Conservation (phyloP, 2,797 vertebrate species). For the Rhyacichthys aspro region DNA sequence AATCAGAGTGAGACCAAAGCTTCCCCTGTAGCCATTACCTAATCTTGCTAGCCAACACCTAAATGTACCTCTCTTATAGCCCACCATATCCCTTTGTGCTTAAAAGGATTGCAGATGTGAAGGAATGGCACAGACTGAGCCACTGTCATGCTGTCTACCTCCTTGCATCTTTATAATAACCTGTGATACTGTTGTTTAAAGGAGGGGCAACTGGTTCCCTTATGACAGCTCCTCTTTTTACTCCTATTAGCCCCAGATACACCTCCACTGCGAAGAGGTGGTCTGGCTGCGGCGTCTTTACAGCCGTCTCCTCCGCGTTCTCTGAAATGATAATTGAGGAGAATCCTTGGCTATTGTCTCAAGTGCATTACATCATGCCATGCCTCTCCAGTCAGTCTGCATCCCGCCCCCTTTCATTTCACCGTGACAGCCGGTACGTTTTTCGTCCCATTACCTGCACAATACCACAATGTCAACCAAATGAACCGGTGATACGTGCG, state of each 20-base stretch:
- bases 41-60: constrained; percentile 17
- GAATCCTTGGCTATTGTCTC: constrained; percentile 95
- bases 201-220: constrained; percentile 65
- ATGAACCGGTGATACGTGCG: constrained; percentile 18
- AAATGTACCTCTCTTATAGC: constrained; percentile 20
- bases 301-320: constrained; percentile 53
- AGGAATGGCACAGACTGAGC: constrained; percentile 17
- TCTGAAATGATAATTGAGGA: constrained; percentile 79
- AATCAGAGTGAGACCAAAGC: constrained; percentile 20
- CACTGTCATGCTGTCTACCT: constrained; percentile 23
- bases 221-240: constrained; percentile 56
- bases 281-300: constrained; percentile 48
- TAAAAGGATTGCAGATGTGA: constrained; percentile 1
- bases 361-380: constrained; percentile 92
- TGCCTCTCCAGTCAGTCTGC: constrained; percentile 83
- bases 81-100: constrained; percentile 19
- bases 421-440: constrained; percentile 50
- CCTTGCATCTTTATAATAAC: constrained; percentile 49
- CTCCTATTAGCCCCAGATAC: constrained; percentile 32
- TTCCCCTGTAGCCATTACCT: constrained; percentile 24
- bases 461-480: constrained; percentile 55
- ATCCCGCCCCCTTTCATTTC: constrained; percentile 81
- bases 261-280: constrained; percentile 2
- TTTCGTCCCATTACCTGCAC: constrained; percentile 34
- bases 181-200: constrained; percentile 65